These are phyloP conservation scores for Enteromius treurensis DNA, from an alignment of 2,797 vertebrate species.

Conservation along the genomic window DNA sequence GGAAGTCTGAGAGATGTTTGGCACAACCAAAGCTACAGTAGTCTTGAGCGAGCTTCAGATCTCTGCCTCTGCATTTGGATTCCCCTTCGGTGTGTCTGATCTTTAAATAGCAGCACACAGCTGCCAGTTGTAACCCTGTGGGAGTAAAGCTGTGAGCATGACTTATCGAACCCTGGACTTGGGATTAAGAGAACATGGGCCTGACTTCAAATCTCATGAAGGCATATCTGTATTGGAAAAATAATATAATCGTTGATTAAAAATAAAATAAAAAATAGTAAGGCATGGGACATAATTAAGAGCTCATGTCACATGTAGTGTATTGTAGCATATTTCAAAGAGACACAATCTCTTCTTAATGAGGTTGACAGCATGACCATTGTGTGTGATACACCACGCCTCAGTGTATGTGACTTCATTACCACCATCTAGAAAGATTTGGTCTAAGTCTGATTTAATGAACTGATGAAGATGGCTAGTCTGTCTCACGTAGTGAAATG, in stretches of 20 bases:
- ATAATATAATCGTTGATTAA: neutral
- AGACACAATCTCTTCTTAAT: constrained; percentile 33
- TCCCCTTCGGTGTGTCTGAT: constrained; percentile 35
- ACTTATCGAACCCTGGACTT: constrained; percentile 46
- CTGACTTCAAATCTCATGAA: constrained; percentile 11
- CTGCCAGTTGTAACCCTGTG: constrained; percentile 46
- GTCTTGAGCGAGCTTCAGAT: constrained; percentile 45
- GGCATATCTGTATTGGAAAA: neutral
- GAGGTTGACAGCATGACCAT: constrained; percentile 19
- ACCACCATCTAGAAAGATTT: constrained; percentile 11
- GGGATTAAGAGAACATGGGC: constrained; percentile 26
- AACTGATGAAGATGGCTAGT: constrained; percentile 38
- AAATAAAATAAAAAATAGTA: neutral
- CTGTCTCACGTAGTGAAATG: constrained; percentile 9
- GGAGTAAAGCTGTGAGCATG: constrained; percentile 40
- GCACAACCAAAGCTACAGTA: constrained; percentile 44
- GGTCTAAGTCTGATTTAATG: constrained; percentile 45
- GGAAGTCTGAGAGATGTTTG: constrained; percentile 37
- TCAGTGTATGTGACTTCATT: constrained; percentile 50
- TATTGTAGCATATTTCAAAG: constrained; percentile 15
- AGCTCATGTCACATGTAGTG: neutral
- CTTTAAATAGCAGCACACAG: constrained; percentile 48
- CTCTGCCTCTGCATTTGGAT: constrained; percentile 38
- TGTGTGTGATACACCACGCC: constrained; percentile 24
- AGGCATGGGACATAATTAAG: constrained; percentile 16